Evolutionary conservation across 2,888 invertebrate species (phyloP).

Genomic region (Sthenelais limicola): DNA sequence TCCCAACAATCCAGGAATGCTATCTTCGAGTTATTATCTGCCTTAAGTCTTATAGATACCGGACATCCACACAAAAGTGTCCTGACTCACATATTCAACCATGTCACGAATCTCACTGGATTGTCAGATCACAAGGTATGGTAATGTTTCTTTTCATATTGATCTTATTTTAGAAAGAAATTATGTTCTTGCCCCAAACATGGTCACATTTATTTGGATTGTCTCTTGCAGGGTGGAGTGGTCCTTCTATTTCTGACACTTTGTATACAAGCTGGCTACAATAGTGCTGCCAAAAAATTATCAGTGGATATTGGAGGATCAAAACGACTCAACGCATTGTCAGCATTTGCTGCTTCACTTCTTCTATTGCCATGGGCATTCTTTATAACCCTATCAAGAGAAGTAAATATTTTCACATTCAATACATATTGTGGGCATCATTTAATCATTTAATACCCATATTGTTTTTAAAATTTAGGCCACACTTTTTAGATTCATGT

Average conservation of each 20-base stretch:
- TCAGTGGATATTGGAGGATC: slow-evolving; percentile 76
- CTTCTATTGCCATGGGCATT: slow-evolving; percentile 73
- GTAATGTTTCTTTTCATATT: not conserved
- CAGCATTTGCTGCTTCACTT: slow-evolving; percentile 72
- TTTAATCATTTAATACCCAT: too few species aligned
- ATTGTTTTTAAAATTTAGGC: too few species aligned
- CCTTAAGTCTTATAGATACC: slow-evolving; percentile 16
- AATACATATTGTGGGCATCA: too few species aligned
- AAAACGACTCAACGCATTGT: slow-evolving; percentile 74
- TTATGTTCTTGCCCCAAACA: too few species aligned
- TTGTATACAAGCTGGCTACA: slow-evolving; percentile 72
- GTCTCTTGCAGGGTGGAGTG: slow-evolving; percentile 73
- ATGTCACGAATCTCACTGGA: slow-evolving; percentile 74
- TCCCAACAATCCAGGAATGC: too few species aligned
- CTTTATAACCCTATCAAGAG: slow-evolving; percentile 51
- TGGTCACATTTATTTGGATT: not conserved
- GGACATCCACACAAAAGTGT: slow-evolving; percentile 73
- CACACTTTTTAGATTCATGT: too few species aligned
- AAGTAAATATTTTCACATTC: too few species aligned
- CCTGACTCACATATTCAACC: slow-evolving; percentile 74
- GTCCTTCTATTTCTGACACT: slow-evolving; percentile 73
- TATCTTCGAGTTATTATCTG: too few species aligned
- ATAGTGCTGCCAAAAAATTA: slow-evolving; percentile 72
- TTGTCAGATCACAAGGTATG: slow-evolving; percentile 75
- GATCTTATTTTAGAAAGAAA: too few species aligned